Base-by-base conservation (phyloP, 2,888 invertebrate genomes). In the Maniola hyperantus region DNA sequence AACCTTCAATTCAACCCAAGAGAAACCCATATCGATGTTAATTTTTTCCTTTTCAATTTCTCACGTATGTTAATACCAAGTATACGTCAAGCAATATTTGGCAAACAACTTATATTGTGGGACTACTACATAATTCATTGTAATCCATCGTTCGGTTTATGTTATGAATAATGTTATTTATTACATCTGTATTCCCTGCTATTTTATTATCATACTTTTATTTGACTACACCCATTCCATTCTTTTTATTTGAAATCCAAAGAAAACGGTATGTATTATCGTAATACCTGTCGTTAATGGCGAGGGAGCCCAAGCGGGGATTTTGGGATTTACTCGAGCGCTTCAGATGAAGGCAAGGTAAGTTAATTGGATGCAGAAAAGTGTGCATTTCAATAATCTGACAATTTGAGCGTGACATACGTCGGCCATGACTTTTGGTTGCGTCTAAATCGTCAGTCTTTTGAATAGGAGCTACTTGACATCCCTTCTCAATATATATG, bases 101-200 rank as follows among this genome's bases (percentile, higher is more conserved):
- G 57, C 33, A 42, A 36, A 51, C 34, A 50, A 63, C 44, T 36
- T 64, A 50, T 48, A 46, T 46, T 46, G 13, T 54, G 46, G 42
- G 59, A 58, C 68, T 70, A 34, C 55, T 74, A 72, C 71, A 72
- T 74, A 72, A 74, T 72, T 74, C 71, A 73, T 83, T 79, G 82
- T 82, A 81, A 82, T 67, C 64, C 58, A 70, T 63, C 64, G 60
- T 65, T 60, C 67, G 67, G 66, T 72, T 71, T 71, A 70, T 69
- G 70, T 68, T 70, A 71, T 74, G 72, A 73, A 72, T 73, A 73
- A 73, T 67, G 71, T 71, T 68, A 73, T 73, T 73, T 73, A 72
- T 72, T 70, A 53, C 67, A 65, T 71, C 60, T 70, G 61, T 70
- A 64, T 70, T 67, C 58, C 34, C 53, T 62, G 69, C 34, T 66